A percentile compares a stretch with the other conserved stretches of the same genome.
Evolutionary conservation across 2,888 invertebrate species (phyloP).

Genomic region (Merodon equestris): DNA sequence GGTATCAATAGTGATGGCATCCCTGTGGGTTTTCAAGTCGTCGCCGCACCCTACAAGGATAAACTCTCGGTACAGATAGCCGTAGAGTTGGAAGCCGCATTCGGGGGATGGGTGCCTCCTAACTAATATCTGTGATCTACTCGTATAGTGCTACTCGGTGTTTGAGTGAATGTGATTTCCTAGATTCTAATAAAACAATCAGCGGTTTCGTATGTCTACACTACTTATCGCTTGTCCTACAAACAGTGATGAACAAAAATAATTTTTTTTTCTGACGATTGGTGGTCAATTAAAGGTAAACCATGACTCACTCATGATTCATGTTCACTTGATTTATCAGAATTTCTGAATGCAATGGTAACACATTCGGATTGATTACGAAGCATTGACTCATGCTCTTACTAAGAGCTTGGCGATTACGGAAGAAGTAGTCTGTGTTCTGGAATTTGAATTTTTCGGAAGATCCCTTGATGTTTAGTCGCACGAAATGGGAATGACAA

Average conservation of each 20-base stretch:
- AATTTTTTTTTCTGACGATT: no score
- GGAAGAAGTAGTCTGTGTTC: no score
- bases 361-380: slow-evolving; percentile 35
- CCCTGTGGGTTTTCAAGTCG: slow-evolving; percentile 88
- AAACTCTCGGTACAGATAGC: slow-evolving; percentile 90
- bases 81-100: slow-evolving; percentile 85
- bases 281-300: slow-evolving; percentile 28
- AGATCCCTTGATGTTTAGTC: no score
- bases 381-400: slow-evolving; percentile 56
- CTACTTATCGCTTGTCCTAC: neutral
- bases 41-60: slow-evolving; percentile 88
- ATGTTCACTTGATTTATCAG: slow-evolving; percentile 17
- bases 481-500: no score
- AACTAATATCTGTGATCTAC: slow-evolving; percentile 26
- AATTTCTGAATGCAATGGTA: slow-evolving; percentile 27
- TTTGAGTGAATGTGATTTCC: slow-evolving; percentile 60
- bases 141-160: slow-evolving; percentile 24
- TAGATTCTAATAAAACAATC: slow-evolving; percentile 40
- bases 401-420: slow-evolving; percentile 24
- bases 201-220: slow-evolving; percentile 14
- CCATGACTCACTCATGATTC: slow-evolving; percentile 59
- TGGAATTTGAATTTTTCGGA: no score
- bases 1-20: slow-evolving; percentile 83
- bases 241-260: slow-evolving; percentile 22
- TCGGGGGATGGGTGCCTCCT: slow-evolving; percentile 90